Evolutionary conservation across 2,113 vertebrate genomes (phyloP), one percentile per base, ranked within the genome.

Genomic region (Pipa parva): DNA sequence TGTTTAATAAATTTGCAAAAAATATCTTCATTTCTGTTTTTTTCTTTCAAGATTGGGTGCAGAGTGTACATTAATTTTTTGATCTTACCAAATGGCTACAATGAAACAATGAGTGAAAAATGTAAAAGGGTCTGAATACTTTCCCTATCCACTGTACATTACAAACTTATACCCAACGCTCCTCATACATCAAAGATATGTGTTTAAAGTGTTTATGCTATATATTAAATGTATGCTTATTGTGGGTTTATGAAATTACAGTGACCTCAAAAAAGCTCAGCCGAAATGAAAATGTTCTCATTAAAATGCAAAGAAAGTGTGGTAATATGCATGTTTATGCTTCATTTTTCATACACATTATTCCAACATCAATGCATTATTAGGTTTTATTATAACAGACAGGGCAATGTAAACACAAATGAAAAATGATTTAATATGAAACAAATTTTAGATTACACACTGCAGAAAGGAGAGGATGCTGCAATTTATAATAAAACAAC

Each of bases 301-400:
- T 58, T 58, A 66, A 57, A 33, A 66, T 66, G 27, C 54, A 48
- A 24, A 63, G 45, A 63, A 63, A 49, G 21, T 57, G 31, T 55
- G 27, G 20, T 27, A 22, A 48, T 66, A 48, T 22, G 12, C 25
- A 15, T 17, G 7, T 29, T 45, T 56, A 46, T 25, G 52, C 50
- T 20, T 46, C 36, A 46, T 46, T 28, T 55, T 42, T 55, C 63
- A 55, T 58, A 25, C 26, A 12, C n/a, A 20, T 10, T 28, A 45
- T 33, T 11, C 39, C 21, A 31, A 33, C 55, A 66, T 24, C 36
- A 66, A 57, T 48, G 17, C 28, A 18, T 66, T 58, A 58, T 66
- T 49, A 24, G 13, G 31, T 48, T 66, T 57, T 52, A 57, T 33
- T 46, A 55, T 45, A 28, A 28, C 20, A 65, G 36, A 55, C 36